Conservation (phyloP, 2,797 vertebrate species). For the Adrianichthys oophorus region DNA sequence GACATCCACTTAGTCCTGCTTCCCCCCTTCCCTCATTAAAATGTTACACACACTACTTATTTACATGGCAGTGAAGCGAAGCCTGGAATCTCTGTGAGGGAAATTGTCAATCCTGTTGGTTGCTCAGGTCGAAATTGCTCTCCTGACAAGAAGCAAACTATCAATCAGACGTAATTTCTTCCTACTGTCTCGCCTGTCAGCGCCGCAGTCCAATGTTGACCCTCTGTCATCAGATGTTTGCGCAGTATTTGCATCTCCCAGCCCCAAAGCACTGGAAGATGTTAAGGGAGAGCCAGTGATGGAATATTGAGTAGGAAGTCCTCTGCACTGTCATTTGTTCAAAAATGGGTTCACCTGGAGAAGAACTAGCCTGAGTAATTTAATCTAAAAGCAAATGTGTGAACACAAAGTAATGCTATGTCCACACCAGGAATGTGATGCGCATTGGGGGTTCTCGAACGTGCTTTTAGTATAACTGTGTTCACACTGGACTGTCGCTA, state of each 20-base stretch:
- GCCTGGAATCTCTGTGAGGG: conserved; percentile 46
- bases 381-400: conserved; percentile 4
- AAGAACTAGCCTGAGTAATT: conserved; percentile 2
- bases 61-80: conserved; percentile 53
- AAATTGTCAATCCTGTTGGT: conserved; percentile 55
- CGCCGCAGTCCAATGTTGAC: conserved; percentile 50
- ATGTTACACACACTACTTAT: conserved; percentile 55
- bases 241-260: conserved; percentile 64
- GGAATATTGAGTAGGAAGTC: conserved; percentile 43
- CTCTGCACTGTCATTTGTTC: conserved; percentile 2
- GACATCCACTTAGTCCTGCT: conserved; percentile 45
- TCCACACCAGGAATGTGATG: conserved; percentile 6
- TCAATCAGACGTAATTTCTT: conserved; percentile 66
- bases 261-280: conserved; percentile 30
- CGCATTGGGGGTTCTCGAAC: no score
- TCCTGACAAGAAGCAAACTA: conserved; percentile 64
- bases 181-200: conserved; percentile 52
- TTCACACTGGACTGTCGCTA: no score
- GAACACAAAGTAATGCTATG: conserved; percentile 18
- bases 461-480: no score
- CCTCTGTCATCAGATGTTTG: conserved; percentile 69
- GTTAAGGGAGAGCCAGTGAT: conserved; percentile 14
- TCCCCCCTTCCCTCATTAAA: conserved; percentile 57
- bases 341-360: conserved; percentile 20
- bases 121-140: conserved; percentile 59